A percentile compares a stretch with the other conserved stretches of the same genome.
Conservation (phyloP, 2,888 invertebrate genomes). For the Protophormia terraenovae region DNA sequence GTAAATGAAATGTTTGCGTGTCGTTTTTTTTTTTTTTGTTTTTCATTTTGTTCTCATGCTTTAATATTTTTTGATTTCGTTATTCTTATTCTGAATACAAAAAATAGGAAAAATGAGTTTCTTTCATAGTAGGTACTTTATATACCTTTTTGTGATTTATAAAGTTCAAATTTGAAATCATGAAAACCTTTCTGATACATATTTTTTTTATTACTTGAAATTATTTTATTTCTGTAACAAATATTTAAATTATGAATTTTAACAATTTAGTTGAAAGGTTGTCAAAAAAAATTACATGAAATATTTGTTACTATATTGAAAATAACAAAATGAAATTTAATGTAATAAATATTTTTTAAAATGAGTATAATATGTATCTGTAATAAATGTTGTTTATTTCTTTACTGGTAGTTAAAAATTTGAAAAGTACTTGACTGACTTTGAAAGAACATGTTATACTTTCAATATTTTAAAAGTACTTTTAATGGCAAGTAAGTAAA, state of each 20-base stretch:
- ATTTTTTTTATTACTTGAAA: not conserved
- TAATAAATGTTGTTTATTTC: too few species aligned
- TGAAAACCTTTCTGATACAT: conserved; percentile 31
- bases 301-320: conserved; percentile 20
- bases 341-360: too few species aligned
- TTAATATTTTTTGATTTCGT: conserved; percentile 12
- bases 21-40: too few species aligned
- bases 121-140: not conserved
- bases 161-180: conserved; percentile 43
- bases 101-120: not conserved
- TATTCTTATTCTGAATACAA: conserved; percentile 20
- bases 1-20: conserved; percentile 64
- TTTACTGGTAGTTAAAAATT: too few species aligned
- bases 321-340: not conserved
- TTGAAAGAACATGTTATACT: not conserved
- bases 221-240: conserved; percentile 19
- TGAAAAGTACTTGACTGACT: not conserved
- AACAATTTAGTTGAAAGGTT: conserved; percentile 57
- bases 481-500: too few species aligned
- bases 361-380: too few species aligned
- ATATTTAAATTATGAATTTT: conserved; percentile 43
- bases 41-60: conserved; percentile 1
- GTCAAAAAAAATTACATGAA: conserved; percentile 42
- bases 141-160: conserved; percentile 50
- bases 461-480: too few species aligned